phyloP scores from a whole-genome alignment of 2,888 invertebrate genomes.

The Ephialtes manifestator region DNA sequence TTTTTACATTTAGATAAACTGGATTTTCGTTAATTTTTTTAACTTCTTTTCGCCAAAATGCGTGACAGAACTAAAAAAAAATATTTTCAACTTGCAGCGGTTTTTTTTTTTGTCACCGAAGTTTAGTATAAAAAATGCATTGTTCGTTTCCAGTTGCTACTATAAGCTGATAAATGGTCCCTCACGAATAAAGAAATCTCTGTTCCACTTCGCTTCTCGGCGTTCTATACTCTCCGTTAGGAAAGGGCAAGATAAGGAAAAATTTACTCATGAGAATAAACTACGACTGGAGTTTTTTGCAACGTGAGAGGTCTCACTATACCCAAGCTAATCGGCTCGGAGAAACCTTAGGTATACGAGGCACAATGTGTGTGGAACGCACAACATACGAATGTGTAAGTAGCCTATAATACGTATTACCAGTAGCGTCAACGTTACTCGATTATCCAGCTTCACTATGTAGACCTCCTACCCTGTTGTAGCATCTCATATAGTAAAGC shows the following conservation, averaged over 20 bases:
- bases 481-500: background rate
- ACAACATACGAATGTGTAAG: conserved; percentile 15
- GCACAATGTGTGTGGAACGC: conserved; percentile 26
- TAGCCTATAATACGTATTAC: conserved; percentile 48
- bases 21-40: too few relatives aligned
- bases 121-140: background rate
- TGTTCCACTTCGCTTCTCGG: background rate
- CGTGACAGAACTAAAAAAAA: too few relatives aligned
- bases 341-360: conserved; percentile 64
- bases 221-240: background rate
- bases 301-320: conserved; percentile 39
- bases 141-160: background rate
- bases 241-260: background rate
- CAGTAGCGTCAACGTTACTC: conserved; percentile 55
- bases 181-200: background rate
- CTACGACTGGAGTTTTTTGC: background rate
- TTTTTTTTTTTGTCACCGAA: background rate
- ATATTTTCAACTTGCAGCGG: too few relatives aligned
- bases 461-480: conserved; percentile 20
- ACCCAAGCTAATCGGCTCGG: conserved; percentile 53
- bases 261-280: background rate
- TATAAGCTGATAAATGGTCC: background rate
- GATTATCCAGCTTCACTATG: conserved; percentile 48
- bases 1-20: too few relatives aligned
- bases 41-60: too few relatives aligned